phyloP scores from a whole-genome alignment of 2,797 vertebrate genomes.

The Schizothorax lantsangensis region DNA sequence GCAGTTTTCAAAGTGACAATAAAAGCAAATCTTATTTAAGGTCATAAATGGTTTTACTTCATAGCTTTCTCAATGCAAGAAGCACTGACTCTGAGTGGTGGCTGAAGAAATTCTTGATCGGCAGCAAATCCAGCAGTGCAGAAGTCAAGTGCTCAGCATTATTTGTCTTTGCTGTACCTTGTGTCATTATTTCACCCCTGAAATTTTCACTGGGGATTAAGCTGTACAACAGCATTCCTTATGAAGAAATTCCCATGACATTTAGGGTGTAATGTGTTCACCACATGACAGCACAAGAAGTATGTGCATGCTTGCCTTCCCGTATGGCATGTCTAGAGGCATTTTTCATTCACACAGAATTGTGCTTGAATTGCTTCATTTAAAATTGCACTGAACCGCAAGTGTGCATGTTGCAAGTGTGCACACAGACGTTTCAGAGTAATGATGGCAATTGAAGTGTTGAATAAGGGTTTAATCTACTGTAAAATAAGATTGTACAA shows the following conservation, averaged over 20 bases:
- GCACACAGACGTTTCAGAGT: background rate
- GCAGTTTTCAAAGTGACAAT: background rate
- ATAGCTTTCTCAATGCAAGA: background rate
- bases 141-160: slow-evolving; percentile 46
- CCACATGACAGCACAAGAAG: slow-evolving; percentile 13
- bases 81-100: background rate
- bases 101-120: slow-evolving; percentile 36
- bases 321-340: slow-evolving; percentile 10
- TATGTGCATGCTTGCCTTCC: background rate
- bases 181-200: slow-evolving; percentile 50
- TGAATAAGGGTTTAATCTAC: background rate
- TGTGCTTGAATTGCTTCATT: slow-evolving; percentile 40
- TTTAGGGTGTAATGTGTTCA: slow-evolving; percentile 35
- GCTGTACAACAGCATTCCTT: slow-evolving; percentile 8
- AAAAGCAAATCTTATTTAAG: background rate
- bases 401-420: slow-evolving; percentile 21
- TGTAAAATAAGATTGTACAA: background rate
- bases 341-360: slow-evolving; percentile 6
- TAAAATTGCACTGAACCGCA: slow-evolving; percentile 30
- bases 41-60: background rate
- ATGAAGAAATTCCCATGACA: slow-evolving; percentile 46
- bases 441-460: background rate
- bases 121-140: slow-evolving; percentile 47
- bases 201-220: slow-evolving; percentile 51
- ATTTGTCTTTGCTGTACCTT: slow-evolving; percentile 26